phyloP scores from a whole-genome alignment of 2,888 invertebrate species.

The Lumbricus terrestris region DNA sequence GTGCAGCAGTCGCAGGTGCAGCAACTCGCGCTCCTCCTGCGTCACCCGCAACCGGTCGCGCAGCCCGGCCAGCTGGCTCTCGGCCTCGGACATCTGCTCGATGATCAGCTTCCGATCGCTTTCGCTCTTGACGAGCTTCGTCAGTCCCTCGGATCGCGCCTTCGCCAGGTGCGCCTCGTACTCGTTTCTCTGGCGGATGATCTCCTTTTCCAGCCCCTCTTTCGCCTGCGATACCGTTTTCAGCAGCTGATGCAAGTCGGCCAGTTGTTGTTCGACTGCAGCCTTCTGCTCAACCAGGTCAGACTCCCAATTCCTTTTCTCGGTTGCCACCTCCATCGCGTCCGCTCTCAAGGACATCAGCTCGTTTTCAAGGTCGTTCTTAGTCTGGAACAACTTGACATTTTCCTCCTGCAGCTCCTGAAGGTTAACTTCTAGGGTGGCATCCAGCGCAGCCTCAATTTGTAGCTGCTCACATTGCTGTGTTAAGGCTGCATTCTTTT shows the following conservation, averaged over 20 bases:
- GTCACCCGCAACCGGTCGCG: constrained; percentile 26
- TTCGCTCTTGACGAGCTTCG: constrained; percentile 8
- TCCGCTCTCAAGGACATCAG: constrained; percentile 28
- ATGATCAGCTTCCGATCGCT: constrained; percentile 14
- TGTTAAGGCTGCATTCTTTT: neutral
- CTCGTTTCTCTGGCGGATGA: constrained; percentile 29
- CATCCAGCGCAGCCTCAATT: neutral
- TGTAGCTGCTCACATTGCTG: neutral
- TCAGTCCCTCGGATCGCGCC: constrained; percentile 24
- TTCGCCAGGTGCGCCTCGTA: constrained; percentile 24
- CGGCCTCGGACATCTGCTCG: constrained; percentile 26
- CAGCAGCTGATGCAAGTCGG: constrained; percentile 27
- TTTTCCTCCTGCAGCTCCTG: constrained; percentile 35
- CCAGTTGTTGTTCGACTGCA: neutral
- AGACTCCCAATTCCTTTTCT: neutral
- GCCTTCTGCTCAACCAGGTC: constrained; percentile 14
- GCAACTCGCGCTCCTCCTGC: constrained; percentile 32
- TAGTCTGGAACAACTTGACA: constrained; percentile 28
- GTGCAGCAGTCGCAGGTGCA: constrained; percentile 31
- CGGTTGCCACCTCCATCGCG: constrained; percentile 5
- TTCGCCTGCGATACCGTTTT: constrained; percentile 29
- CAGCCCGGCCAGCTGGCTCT: constrained; percentile 22
- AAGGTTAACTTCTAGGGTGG: constrained; percentile 16
- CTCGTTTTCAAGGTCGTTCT: constrained; percentile 34
- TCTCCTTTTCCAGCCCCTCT: constrained; percentile 25